Evolutionary conservation across 2,888 invertebrate genomes (phyloP), one percentile per base, ranked within the genome.

Genomic region (Trissolcus japonicus): DNA sequence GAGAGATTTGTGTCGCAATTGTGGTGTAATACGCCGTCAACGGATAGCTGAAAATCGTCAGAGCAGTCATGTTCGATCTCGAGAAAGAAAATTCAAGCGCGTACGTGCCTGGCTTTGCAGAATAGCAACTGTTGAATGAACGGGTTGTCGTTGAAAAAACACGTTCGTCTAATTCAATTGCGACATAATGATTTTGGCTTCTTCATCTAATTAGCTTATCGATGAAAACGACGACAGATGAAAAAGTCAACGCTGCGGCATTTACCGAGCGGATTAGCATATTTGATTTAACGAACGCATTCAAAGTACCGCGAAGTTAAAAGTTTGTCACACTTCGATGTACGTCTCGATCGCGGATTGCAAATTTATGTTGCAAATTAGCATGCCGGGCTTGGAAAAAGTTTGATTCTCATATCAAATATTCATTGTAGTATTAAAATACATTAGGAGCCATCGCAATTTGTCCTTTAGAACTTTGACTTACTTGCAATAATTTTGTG

Each of bases 111-210:
- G 71, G 85, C 76, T 63, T 82, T 80, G 67, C 79, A 63, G 76
- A 86, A 63, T 76, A 80, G 82, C 81, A 84, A 83, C 85, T 84
- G 85, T 84, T 86, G 84, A 86, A 86, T 86, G 80, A 80, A 82
- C 81, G 79, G 80, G 76, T 77, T 55, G 46, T 80, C 80, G 79
- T 84, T 83, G 84, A 17, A 82, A 81, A 82, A 84, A 82, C 85
- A 85, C 83, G 84, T 71, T 61, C 82, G 78, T 71, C 82, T 83
- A 83, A 86, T 86, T 87, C 83, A 80, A 86, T 86, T 85, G 80
- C 78, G 76, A 76, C 80, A 67, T 81, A 84, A 86, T 83, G 82
- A 83, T 83, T 85, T 81, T 21, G 62, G 66, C 66, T 79, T 75
- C 66, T 68, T 72, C 69, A n/a, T 62, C 51, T 75, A 76, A 78